Evolutionary conservation across 2,113 vertebrate genomes (phyloP), one percentile per base, ranked within the genome.

Genomic region (Xiphorhynchus elegans): DNA sequence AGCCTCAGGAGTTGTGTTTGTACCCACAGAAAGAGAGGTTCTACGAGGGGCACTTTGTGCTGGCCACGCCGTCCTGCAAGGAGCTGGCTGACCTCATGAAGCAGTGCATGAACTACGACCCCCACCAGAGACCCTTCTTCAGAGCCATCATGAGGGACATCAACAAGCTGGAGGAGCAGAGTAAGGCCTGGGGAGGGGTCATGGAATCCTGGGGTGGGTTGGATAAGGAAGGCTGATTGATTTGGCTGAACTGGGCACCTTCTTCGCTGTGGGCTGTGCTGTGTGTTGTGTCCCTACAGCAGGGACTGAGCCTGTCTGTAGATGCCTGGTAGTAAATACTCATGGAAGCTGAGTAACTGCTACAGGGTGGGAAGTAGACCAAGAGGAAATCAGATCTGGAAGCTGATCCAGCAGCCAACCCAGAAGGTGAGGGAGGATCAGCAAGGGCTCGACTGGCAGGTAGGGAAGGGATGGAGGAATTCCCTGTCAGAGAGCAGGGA

Each of bases 81-180:
- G 99, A 99, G 77, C 98, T 99, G 52, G 99, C 99, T 20, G 98
- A 99, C 55, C 98, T 99, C 82, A 99, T 99, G 99, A 99, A 98
- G 42, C 98, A 99, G 97, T 99, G 99, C 98, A 99, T 99, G 99
- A 99, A 98, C 98, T 99, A 99, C 2, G 99, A 99, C 95, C 98
- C 99, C 96, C 98, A 98, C 73, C 99, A 99, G 98, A 98, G 99
- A 88, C 99, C 98, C 25, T 99, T 99, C 98, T 99, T 99, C 98
- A 98, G 99, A 66, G 99, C 99, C 17, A 99, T 99, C 80, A 99
- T 99, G 98, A 98, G 99, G 88, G 99, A 99, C 96, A 99, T 99
- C 72, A 99, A 99, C 96, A 98, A 97, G 58, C 98, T 99, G 72
- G 98, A 99, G 89, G 98, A 98, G 49, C 98, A 99, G 88, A 99